Conservation (phyloP, 2,888 invertebrate species). For the Junonia oenone region DNA sequence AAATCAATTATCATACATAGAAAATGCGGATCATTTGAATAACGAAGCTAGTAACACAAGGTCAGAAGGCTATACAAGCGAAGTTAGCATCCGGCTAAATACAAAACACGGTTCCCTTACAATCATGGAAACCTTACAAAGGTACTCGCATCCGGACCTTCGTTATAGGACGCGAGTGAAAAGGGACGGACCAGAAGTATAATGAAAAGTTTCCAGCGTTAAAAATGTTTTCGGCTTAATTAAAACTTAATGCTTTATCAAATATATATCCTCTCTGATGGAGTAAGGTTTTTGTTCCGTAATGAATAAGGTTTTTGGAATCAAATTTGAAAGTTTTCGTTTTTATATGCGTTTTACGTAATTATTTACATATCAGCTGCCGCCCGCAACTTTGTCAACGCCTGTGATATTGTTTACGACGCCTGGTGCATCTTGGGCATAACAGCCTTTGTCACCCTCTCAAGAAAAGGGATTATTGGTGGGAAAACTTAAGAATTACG, state of each 20-base stretch:
- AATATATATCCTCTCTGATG: not conserved
- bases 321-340: not conserved
- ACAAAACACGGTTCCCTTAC: slow-evolving; percentile 17
- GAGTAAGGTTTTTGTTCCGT: not conserved
- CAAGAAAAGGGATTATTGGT: too few species aligned
- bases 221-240: slow-evolving; percentile 12
- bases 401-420: too few species aligned
- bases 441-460: too few species aligned
- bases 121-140: slow-evolving; percentile 16
- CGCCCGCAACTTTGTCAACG: too few species aligned
- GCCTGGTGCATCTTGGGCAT: too few species aligned
- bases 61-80: slow-evolving; percentile 12
- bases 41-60: slow-evolving; percentile 5
- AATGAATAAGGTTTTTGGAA: not conserved
- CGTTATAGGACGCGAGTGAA: slow-evolving; percentile 9
- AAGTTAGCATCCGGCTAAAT: slow-evolving; percentile 18
- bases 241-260: slow-evolving; percentile 8
- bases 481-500: too few species aligned
- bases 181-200: slow-evolving; percentile 5
- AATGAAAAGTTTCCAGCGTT: slow-evolving; percentile 8
- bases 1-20: not conserved
- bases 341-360: not conserved
- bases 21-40: slow-evolving; percentile 5
- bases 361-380: too few species aligned
- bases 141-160: slow-evolving; percentile 20